phyloP scores from a whole-genome alignment of 2,113 vertebrate genomes.

The Anolis carolinensis region DNA sequence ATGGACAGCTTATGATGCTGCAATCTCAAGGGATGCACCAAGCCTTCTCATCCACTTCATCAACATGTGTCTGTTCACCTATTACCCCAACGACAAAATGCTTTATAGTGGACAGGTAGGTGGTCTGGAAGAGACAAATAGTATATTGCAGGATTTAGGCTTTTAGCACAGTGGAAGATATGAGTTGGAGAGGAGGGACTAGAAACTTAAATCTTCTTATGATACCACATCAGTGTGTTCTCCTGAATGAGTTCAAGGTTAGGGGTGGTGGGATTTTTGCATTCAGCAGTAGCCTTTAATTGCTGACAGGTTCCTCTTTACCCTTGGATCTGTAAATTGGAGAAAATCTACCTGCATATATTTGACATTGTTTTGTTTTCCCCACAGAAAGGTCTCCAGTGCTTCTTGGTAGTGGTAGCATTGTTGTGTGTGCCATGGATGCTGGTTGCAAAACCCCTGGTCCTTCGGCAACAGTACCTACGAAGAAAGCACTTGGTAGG shows the following conservation, averaged over 20 bases:
- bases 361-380: conserved; percentile 22
- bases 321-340: not conserved
- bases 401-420: conserved; percentile 88
- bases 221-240: not conserved
- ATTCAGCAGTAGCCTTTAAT: not conserved
- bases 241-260: not conserved
- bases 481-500: conserved; percentile 90
- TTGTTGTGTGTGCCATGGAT: conserved; percentile 93
- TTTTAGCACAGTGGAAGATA: not conserved
- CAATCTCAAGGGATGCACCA: conserved; percentile 85
- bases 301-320: not conserved
- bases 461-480: conserved; percentile 88
- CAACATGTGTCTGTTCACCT: conserved; percentile 98
- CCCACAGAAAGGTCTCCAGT: conserved; percentile 86
- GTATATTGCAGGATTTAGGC: not conserved
- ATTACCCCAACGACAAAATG: conserved; percentile 81
- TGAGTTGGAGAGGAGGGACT: not conserved
- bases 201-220: not conserved
- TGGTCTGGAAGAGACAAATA: conserved; percentile 19
- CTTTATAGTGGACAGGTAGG: conserved; percentile 94
- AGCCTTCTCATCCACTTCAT: conserved; percentile 98
- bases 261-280: too few relatives aligned
- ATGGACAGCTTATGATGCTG: conserved; percentile 86
- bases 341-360: not conserved
- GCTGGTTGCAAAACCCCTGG: conserved; percentile 91